Evolutionary conservation across 2,797 vertebrate genomes (phyloP).

Genomic region (Neopelma chrysocephalum): DNA sequence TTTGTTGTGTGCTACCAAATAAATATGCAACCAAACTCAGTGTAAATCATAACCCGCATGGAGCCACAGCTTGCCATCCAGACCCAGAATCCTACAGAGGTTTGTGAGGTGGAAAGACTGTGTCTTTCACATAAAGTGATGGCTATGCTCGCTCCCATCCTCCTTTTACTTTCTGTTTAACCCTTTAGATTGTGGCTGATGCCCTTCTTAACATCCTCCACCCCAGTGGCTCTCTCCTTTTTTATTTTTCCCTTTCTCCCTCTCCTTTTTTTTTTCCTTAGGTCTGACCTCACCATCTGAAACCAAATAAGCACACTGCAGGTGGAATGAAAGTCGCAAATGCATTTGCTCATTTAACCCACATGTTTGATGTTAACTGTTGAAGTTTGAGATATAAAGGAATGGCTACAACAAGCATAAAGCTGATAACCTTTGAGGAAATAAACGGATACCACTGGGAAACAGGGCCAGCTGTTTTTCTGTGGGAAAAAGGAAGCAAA

Average conservation of each 20-base stretch:
- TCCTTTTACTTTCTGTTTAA: constrained; percentile 33
- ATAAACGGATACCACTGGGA: constrained; percentile 49
- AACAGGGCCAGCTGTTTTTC: constrained; percentile 47
- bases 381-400: constrained; percentile 33
- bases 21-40: constrained; percentile 63
- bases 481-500: constrained; percentile 39
- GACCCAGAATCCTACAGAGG: constrained; percentile 42
- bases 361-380: constrained; percentile 60
- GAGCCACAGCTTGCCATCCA: constrained; percentile 51
- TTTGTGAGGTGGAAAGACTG: constrained; percentile 60
- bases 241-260: neutral
- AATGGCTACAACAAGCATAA: constrained; percentile 45
- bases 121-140: constrained; percentile 41
- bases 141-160: constrained; percentile 19
- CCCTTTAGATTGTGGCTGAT: constrained; percentile 37
- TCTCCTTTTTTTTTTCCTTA: neutral
- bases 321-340: constrained; percentile 57
- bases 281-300: constrained; percentile 55
- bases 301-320: constrained; percentile 64
- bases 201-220: constrained; percentile 17
- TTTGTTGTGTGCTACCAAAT: constrained; percentile 65
- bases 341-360: constrained; percentile 62
- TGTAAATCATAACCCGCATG: constrained; percentile 63
- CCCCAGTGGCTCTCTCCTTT: neutral
- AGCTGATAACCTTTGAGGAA: constrained; percentile 53